Evolutionary conservation across 2,888 invertebrate genomes (phyloP), one percentile per base, ranked within the genome.

Genomic region (Acleris emargana): DNA sequence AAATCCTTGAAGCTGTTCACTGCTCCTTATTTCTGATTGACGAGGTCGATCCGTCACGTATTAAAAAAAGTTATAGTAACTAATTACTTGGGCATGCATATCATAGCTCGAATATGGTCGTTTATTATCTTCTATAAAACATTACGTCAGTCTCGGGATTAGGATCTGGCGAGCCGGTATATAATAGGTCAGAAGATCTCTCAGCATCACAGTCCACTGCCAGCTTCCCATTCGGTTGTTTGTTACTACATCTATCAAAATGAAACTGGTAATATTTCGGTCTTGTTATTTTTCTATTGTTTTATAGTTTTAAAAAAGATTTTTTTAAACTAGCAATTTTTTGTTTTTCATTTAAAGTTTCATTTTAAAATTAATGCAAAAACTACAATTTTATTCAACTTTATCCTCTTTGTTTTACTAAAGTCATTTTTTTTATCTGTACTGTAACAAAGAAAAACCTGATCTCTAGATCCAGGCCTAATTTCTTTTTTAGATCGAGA

Each of bases 191-290:
- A 84, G 72, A 75, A 52, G 67, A 75, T 71, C 71, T 74, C 71
- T 25, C 20, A 67, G 57, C 72, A 74, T 71, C 79, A 81, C 79
- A 81, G 78, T 81, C 74, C 69, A 67, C 68, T 64, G 68, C 72
- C 74, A 81, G 76, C 78, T 72, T 83, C 79, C 77, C 76, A 76
- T 79, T 82, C 72, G 76, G 76, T 72, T 68, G 76, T 79, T 70
- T 64, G 57, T 54, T 20, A 20, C 38, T 50, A 9, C 64, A 43
- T 25, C 51, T 17, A 32, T 64, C 68, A 88, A 83, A 74, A 91
- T 91, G 91, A 90, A 90, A 86, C 84, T 91, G 90, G 91, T 91
- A 90, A 89, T 50, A 59, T 68, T 70, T 67, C 69, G 42, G 62
- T 60, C 72, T 68, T 63, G 70, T 67, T 68, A 54, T 45, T 51